These are phyloP conservation scores for Gallinago jamesoni DNA, from an alignment of 2,113 vertebrate genomes.

Conservation along the genomic window DNA sequence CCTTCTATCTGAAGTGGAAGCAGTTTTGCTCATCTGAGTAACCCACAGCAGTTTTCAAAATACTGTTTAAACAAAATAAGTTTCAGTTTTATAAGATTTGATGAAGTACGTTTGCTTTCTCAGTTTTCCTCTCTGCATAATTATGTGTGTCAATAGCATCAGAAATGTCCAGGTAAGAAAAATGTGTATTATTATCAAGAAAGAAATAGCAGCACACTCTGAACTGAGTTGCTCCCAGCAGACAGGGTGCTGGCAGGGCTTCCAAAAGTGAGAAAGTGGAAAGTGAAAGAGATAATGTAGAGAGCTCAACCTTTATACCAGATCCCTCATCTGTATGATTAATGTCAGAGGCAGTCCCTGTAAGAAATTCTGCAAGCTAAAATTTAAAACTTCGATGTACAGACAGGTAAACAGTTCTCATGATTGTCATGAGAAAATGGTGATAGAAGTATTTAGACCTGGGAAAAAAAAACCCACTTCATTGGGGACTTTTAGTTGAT, in stretches of 20 bases:
- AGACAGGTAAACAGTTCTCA: background rate
- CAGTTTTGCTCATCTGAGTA: background rate
- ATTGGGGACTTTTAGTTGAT: background rate
- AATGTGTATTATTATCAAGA: background rate
- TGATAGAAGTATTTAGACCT: background rate
- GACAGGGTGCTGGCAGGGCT: background rate
- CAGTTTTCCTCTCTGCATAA: background rate
- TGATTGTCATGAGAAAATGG: background rate
- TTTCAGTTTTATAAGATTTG: background rate
- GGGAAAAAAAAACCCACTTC: background rate
- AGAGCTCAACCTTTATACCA: background rate
- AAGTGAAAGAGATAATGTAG: background rate
- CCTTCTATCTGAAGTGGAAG: background rate
- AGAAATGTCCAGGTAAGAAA: background rate
- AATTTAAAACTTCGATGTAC: background rate
- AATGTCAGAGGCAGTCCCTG: background rate
- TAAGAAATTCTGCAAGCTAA: background rate
- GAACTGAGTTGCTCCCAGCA: background rate
- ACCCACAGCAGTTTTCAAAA: background rate
- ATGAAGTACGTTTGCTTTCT: background rate
- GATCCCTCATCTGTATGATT: background rate
- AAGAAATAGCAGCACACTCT: background rate
- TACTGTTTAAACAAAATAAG: background rate
- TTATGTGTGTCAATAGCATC: background rate
- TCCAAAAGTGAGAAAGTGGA: background rate